Evolutionary conservation across 2,113 vertebrate genomes (phyloP), one percentile per base, ranked within the genome.

Genomic region (Ameiurus melas): DNA sequence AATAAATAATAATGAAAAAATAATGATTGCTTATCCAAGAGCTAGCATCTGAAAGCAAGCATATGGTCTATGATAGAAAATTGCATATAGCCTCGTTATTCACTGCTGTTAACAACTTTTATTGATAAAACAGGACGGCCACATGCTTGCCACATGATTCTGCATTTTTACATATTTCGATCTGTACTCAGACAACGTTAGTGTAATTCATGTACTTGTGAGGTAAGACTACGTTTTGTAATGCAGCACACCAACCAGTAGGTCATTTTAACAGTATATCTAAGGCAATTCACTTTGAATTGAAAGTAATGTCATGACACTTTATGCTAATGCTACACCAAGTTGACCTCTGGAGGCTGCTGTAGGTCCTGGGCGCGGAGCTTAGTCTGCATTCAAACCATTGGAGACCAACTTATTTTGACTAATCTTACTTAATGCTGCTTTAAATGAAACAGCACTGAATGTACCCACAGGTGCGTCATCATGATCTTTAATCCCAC

Each of bases 321-420:
- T 77, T 77, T 47, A 77, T 77, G 73, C 73, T 77, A 77, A 77
- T 51, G 43, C 4, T 77, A 27, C 51, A 27, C 77, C 77, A 10
- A n/a, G 12, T 19, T n/a, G 47, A 79, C 16, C 47, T 53, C 47
- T 27, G 43, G 12, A 78, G 47, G 27, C 25, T n/a, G 19, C 47
- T 55, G 5, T n/a, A 9, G 78, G 3, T 81, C 80, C 57, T 7
- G 57, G 80, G 17, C 10, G 0, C 55, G 22, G 53, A 60, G 20
- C 33, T 82, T 60, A 60, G 80, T 82, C 7, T 39, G 60, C 57
- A 60, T 82, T 82, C 57, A 82, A 82, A 82, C 30, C n/a, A 82
- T 57, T 82, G 19, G 30, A 82, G 80, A 82, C 55, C 14, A 33
- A 82, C 80, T 82, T 82, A 36, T 82, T 82, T 82, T 82, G 80